Conservation (phyloP, 2,888 invertebrate genomes). For the Netelia fuscicornis region DNA sequence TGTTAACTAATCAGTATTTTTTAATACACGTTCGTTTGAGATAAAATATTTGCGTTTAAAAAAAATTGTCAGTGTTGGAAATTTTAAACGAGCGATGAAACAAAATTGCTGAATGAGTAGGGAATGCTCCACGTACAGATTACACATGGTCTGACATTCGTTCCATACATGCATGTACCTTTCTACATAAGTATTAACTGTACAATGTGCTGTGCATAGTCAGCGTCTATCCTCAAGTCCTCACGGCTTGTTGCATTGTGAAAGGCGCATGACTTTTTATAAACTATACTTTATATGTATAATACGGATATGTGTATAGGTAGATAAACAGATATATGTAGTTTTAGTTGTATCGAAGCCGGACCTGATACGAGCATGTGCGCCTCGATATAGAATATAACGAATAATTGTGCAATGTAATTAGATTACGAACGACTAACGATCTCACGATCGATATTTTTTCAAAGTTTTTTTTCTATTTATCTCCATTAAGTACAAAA, state of each 20-base stretch:
- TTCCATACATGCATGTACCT: neutral
- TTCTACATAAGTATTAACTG: slow-evolving; percentile 11
- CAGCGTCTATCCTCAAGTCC: slow-evolving; percentile 57
- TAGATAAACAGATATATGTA: neutral
- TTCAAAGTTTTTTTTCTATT: slow-evolving; percentile 23
- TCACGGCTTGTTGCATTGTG: slow-evolving; percentile 72
- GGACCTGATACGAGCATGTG: slow-evolving; percentile 56
- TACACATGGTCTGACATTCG: neutral
- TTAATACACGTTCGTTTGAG: too few species aligned
- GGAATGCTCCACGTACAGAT: slow-evolving; percentile 6
- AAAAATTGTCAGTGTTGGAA: too few species aligned
- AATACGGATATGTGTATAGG: slow-evolving; percentile 30
- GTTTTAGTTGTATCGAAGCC: slow-evolving; percentile 30
- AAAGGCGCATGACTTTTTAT: slow-evolving; percentile 69
- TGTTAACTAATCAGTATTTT: too few species aligned
- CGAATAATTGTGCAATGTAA: slow-evolving; percentile 67
- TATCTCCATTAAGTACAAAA: slow-evolving; percentile 29
- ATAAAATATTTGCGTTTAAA: too few species aligned
- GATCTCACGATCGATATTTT: slow-evolving; percentile 67
- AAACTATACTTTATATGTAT: slow-evolving; percentile 16
- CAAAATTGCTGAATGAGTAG: neutral
- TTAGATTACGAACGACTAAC: slow-evolving; percentile 68
- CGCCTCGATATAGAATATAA: slow-evolving; percentile 44
- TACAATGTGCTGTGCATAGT: slow-evolving; percentile 19
- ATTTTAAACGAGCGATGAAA: too few species aligned